A percentile compares a stretch with the other conserved stretches of the same genome.
phyloP scores from a whole-genome alignment of 2,888 invertebrate species.

The Brachypalpus laphriformis region DNA sequence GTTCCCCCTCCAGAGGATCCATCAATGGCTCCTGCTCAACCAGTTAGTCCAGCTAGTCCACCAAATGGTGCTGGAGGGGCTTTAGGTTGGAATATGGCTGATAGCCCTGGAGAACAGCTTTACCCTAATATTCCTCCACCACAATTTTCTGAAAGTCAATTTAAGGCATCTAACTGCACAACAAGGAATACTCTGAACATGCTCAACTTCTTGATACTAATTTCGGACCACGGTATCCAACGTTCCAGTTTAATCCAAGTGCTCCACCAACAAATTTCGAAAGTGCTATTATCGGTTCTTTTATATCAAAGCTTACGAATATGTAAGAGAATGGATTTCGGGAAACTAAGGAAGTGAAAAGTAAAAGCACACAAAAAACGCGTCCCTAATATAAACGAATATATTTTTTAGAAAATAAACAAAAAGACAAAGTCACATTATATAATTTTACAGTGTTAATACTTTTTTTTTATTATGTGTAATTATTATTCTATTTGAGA shows the following conservation, averaged over 20 bases:
- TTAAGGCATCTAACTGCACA: slow-evolving; percentile 86
- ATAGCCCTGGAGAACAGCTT: slow-evolving; percentile 80
- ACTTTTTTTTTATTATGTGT: slow-evolving; percentile 38
- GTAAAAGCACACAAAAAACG: slow-evolving; percentile 56
- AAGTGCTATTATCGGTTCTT: slow-evolving; percentile 59
- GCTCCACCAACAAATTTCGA: slow-evolving; percentile 82
- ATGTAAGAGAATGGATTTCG: neutral
- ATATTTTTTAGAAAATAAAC: slow-evolving; percentile 43
- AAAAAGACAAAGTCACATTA: slow-evolving; percentile 45
- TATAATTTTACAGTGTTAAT: slow-evolving; percentile 27
- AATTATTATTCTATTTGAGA: slow-evolving; percentile 37
- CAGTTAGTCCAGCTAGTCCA: slow-evolving; percentile 82
- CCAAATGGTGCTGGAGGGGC: slow-evolving; percentile 81
- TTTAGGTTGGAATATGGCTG: slow-evolving; percentile 82
- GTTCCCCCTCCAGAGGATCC: slow-evolving; percentile 80
- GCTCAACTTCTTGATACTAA: slow-evolving; percentile 83
- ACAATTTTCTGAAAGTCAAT: slow-evolving; percentile 86
- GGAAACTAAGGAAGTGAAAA: slow-evolving; percentile 14
- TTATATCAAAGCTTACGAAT: slow-evolving; percentile 2
- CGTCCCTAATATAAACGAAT: slow-evolving; percentile 29
- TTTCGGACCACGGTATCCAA: slow-evolving; percentile 86
- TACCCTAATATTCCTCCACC: slow-evolving; percentile 86
- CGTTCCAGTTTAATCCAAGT: slow-evolving; percentile 85
- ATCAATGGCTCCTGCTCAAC: slow-evolving; percentile 82
- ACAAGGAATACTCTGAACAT: slow-evolving; percentile 86